Base-by-base conservation (phyloP, 2,797 vertebrate genomes). In the Rhinatrema bivittatum region DNA sequence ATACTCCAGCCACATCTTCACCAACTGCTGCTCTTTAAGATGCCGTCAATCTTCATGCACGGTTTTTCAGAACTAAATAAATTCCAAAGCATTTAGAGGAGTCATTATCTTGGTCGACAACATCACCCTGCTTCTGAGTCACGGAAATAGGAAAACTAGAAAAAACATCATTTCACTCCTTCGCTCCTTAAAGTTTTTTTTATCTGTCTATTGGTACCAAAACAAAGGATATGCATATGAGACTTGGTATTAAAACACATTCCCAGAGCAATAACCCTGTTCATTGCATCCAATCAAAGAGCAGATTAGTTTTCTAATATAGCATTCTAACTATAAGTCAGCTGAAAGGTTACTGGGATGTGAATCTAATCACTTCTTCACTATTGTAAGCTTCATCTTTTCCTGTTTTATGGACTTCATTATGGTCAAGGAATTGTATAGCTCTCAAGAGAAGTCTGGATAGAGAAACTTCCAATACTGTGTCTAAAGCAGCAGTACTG, bases 51-150 rank as follows among this genome's bases (percentile, higher is more conserved):
- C 73, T 71, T 60, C 29, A 35, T 16, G 1, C 1, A 7, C 2
- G 51, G 56, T 60, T 69, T n/a, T 56, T 46, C 55, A 53, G 63
- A 65, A 74, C 30, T 49, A 62, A 64, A 72, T 60, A 65, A 59
- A 74, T 65, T 65, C 52, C 39, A 55, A 29, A 45, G 44, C 45
- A 43, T 69, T 72, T 66, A 50, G 60, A 60, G 49, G 41, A 36
- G 30, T 40, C 54, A 36, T 70, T 67, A 61, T 72, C 60, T 72
- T 46, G 42, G 36, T 36, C 64, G 63, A 72, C 65, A 63, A 42
- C 10, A 2, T 46, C 39, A 56, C 27, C n/a, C 15, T 26, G n/a
- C 53, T 45, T 20, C 19, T 39, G 31, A 30, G 16, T 4, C 46
- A 34, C 9, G 44, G 53, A 57, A 68, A 64, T 12, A 18, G 25